These are phyloP conservation scores for Artibeus jamaicensis DNA, from an alignment of 2,797 vertebrate genomes.

Conservation along the genomic window DNA sequence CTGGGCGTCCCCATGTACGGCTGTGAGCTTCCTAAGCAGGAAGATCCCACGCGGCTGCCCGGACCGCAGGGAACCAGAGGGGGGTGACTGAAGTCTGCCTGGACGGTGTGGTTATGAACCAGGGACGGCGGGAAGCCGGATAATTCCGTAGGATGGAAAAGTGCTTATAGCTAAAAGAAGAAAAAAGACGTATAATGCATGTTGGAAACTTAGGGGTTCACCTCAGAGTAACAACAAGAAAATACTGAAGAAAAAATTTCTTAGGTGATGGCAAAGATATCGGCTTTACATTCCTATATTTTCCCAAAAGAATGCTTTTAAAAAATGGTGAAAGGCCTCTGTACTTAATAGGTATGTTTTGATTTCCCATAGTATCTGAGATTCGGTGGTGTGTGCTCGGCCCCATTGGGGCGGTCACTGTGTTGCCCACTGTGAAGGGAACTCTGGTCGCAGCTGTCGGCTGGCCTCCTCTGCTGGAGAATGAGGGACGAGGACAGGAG, in stretches of 20 bases:
- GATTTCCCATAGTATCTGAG: not conserved
- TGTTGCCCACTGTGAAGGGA: not conserved
- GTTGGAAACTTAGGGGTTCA: not conserved
- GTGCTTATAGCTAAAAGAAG: not conserved
- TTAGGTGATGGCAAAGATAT: not conserved
- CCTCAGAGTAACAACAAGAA: not conserved
- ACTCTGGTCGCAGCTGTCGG: too few relatives aligned
- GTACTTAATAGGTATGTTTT: not conserved
- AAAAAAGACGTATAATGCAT: not conserved
- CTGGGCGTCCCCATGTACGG: not conserved
- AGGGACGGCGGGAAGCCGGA: not conserved
- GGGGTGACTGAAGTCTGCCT: not conserved
- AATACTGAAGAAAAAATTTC: not conserved
- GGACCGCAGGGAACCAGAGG: not conserved
- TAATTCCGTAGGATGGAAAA: not conserved
- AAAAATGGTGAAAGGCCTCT: not conserved
- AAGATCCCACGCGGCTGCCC: not conserved
- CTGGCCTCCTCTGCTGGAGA: not conserved
- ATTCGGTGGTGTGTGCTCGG: not conserved
- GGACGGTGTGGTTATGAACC: not conserved
- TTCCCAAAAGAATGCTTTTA: not conserved
- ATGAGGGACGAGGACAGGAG: not conserved
- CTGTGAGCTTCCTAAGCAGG: not conserved
- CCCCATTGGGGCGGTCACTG: accelerated
- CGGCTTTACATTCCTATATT: not conserved